Base-by-base conservation (phyloP, 2,888 invertebrate genomes). In the Ennomos fuscantarius region DNA sequence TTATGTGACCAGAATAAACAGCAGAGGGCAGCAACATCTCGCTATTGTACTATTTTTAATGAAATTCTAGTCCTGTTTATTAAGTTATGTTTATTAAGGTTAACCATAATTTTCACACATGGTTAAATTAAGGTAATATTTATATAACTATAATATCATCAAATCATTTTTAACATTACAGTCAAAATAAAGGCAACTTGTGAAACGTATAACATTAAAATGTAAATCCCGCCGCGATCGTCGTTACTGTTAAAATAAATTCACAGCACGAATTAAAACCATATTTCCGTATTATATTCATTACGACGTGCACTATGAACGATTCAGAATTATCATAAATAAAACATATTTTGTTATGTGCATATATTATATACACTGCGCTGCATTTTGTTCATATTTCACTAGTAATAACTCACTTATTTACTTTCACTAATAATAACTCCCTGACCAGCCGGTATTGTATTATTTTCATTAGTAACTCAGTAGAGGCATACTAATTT, bases 131-230 rank as follows among this genome's bases (percentile, higher is more conserved):
- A n/a, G n/a, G n/a, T n/a, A n/a, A n/a, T n/a, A n/a, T n/a, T n/a
- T n/a, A n/a, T 33, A 33, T 13, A 12, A 12, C 44, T 34, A 13
- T 15, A 13, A 34, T 45, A 15, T 12, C 45, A 45, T 1, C 15
- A 44, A 12, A 34, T 34, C 34, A 44, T 44, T 32, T 12, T 36
- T 8, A n/a, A n/a, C 10, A 36, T 11, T 36, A 5, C 36, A n/a
- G 1, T 24, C 6, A 24, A 24, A 24, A 36, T 36, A n/a, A 36
- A 36, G 2, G 36, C 39, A 41, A 41, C 41, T 41, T 24, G 1
- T 41, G 41, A 41, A 41, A 10, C n/a, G 41, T 2, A 24, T n/a
- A 15, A 41, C 24, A 41, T 24, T 41, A 9, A 41, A 41, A 41
- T 41, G 41, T 6, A 41, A 41, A 41, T 41, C 41, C 41, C 31